A percentile compares a stretch with the other conserved stretches of the same genome.
These are phyloP conservation scores for Phocoena sinus DNA, from an alignment of 2,113 vertebrate genomes.

Conservation along the genomic window DNA sequence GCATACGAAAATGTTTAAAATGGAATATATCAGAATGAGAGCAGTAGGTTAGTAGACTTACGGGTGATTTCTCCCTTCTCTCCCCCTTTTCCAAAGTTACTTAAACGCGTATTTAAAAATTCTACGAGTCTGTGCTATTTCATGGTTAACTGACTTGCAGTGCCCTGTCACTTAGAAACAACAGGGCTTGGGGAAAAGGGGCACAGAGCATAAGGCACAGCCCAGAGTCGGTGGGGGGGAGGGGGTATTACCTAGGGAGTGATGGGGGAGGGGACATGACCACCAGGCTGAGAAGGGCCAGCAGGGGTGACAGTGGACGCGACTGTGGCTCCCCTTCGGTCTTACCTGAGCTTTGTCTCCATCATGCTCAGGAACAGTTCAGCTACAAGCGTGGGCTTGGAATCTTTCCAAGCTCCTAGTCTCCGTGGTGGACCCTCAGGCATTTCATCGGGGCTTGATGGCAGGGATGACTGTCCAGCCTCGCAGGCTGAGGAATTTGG, in stretches of 20 bases:
- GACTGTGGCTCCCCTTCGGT: neutral
- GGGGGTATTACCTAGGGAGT: neutral
- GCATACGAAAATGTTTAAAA: neutral
- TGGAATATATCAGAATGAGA: neutral
- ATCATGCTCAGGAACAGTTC: neutral
- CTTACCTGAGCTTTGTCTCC: neutral
- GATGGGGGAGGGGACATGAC: no score
- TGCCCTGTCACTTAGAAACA: neutral
- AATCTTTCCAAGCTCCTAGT: neutral
- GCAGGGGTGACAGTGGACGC: rapidly evolving
- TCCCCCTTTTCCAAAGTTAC: neutral
- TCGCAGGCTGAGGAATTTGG: neutral
- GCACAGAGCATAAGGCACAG: neutral
- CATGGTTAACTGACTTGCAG: neutral
- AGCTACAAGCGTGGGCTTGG: neutral
- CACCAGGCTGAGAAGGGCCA: neutral
- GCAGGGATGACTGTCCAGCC: neutral
- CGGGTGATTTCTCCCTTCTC: neutral
- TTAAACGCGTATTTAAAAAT: neutral
- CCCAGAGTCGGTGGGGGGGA: neutral
- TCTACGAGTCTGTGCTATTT: neutral
- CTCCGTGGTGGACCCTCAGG: neutral
- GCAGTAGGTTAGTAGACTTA: neutral
- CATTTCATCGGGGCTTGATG: neutral
- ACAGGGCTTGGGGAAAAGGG: neutral